Evolutionary conservation across 2,113 vertebrate species (phyloP).

Genomic region (Rutilus rutilus): DNA sequence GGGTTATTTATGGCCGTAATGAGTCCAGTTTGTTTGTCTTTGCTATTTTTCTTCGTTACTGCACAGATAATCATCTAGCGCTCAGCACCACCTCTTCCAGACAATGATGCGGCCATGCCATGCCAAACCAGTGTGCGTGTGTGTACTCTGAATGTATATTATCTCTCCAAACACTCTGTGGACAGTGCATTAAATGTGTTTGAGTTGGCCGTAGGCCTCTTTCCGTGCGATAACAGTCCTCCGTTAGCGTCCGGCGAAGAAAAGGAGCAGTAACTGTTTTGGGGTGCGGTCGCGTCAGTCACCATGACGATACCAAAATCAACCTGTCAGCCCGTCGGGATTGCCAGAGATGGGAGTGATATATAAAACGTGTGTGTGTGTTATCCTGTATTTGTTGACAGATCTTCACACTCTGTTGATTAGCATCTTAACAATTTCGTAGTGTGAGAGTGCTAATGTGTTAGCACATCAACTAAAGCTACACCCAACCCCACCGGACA

Average conservation of each 20-base stretch:
- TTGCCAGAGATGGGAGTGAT: slow-evolving; percentile 76
- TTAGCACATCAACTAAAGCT: background rate
- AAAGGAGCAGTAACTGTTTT: slow-evolving; percentile 38
- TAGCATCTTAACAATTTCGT: slow-evolving; percentile 47
- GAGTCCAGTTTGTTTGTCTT: slow-evolving; percentile 29
- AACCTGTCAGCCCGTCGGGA: slow-evolving; percentile 74
- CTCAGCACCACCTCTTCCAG: slow-evolving; percentile 53
- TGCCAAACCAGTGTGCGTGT: slow-evolving; percentile 20
- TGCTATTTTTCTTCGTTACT: slow-evolving; percentile 55
- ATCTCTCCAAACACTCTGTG: slow-evolving; percentile 84
- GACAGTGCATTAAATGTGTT: slow-evolving; percentile 83
- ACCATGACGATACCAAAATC: slow-evolving; percentile 59
- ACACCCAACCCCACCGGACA: slow-evolving; percentile 8
- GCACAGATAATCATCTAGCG: slow-evolving; percentile 64
- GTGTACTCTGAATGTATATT: slow-evolving; percentile 72
- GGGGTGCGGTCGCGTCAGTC: slow-evolving; percentile 72
- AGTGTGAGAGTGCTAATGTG: slow-evolving; percentile 39
- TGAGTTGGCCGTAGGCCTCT: slow-evolving; percentile 88
- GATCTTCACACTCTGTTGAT: slow-evolving; percentile 53
- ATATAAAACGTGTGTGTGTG: slow-evolving; percentile 55
- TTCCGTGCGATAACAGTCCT: slow-evolving; percentile 87
- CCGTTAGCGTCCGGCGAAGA: slow-evolving; percentile 66
- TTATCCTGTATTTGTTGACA: slow-evolving; percentile 46
- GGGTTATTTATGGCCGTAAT: slow-evolving; percentile 24
- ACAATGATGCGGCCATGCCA: slow-evolving; percentile 59